phyloP scores from a whole-genome alignment of 2,797 vertebrate genomes.

The Parambassis ranga region DNA sequence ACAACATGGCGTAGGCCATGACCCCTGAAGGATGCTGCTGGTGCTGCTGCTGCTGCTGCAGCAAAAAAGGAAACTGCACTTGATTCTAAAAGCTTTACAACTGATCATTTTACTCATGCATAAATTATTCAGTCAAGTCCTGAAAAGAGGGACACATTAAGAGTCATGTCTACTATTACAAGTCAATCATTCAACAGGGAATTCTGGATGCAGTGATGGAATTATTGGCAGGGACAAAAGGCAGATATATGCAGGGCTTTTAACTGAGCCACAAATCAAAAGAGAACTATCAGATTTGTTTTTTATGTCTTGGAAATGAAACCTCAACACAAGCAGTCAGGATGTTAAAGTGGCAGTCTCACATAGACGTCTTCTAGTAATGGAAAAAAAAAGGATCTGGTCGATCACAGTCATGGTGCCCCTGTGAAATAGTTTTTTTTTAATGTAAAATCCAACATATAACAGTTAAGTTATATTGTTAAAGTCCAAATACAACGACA shows the following conservation, averaged over 20 bases:
- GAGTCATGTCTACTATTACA: conserved; percentile 63
- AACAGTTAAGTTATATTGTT: no score
- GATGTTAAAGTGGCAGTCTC: neutral
- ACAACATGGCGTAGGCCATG: conserved; percentile 38
- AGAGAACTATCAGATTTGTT: neutral
- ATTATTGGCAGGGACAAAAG: conserved; percentile 42
- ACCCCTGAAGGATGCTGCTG: conserved; percentile 49
- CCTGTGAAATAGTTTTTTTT: neutral
- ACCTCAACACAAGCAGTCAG: neutral
- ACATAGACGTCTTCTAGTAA: no score
- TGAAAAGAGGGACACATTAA: conserved; percentile 59
- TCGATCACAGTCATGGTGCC: no score
- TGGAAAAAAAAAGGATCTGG: no score
- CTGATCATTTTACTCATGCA: conserved; percentile 66
- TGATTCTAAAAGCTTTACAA: conserved; percentile 63
- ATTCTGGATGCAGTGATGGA: conserved; percentile 45
- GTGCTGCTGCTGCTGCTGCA: no score
- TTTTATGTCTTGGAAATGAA: neutral
- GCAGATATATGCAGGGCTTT: conserved; percentile 11
- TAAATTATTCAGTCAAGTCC: conserved; percentile 64
- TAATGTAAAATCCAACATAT: no score
- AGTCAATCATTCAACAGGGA: conserved; percentile 58
- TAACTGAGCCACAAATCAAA: neutral
- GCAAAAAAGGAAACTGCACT: conserved; percentile 55
- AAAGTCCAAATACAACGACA: no score